phyloP scores from a whole-genome alignment of 1,140 invertebrate genomes.

The Stenopsyche tienmushanensis region DNA sequence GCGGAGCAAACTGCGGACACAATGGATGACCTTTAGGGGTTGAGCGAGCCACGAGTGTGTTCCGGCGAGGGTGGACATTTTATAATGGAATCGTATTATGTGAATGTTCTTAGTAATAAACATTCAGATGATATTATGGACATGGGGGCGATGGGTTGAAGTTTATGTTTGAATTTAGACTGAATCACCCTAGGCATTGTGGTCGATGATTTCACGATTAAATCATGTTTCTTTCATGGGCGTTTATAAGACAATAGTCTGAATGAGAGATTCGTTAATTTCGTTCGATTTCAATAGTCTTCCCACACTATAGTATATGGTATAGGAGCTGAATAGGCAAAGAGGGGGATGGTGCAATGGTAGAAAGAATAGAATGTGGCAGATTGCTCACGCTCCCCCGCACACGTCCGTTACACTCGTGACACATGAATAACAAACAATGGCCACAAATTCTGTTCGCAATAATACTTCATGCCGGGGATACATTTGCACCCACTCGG shows the following conservation, averaged over 20 bases:
- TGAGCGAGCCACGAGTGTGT: too few relatives aligned
- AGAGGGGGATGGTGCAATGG: background rate
- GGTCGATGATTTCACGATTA: background rate
- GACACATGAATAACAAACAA: slow-evolving; percentile 43
- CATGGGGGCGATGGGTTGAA: background rate
- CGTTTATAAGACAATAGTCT: too few relatives aligned
- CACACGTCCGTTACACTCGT: slow-evolving; percentile 40
- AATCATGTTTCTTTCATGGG: too few relatives aligned
- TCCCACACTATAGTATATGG: too few relatives aligned
- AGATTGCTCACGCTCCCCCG: slow-evolving; percentile 42
- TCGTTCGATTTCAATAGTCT: too few relatives aligned
- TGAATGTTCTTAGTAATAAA: background rate
- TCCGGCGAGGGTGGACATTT: background rate
- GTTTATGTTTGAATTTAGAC: background rate
- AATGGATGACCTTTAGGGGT: too few relatives aligned
- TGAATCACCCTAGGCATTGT: background rate
- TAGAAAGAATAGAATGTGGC: slow-evolving; percentile 19
- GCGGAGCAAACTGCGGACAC: background rate
- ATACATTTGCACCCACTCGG: slow-evolving; percentile 17
- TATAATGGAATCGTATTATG: slow-evolving; percentile 1
- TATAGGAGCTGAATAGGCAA: too few relatives aligned
- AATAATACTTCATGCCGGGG: slow-evolving; percentile 11
- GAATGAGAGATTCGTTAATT: too few relatives aligned
- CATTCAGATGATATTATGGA: background rate
- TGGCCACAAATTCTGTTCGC: slow-evolving; percentile 38